Conservation (phyloP, 2,113 vertebrate species). For the Nycticryphes semicollaris region DNA sequence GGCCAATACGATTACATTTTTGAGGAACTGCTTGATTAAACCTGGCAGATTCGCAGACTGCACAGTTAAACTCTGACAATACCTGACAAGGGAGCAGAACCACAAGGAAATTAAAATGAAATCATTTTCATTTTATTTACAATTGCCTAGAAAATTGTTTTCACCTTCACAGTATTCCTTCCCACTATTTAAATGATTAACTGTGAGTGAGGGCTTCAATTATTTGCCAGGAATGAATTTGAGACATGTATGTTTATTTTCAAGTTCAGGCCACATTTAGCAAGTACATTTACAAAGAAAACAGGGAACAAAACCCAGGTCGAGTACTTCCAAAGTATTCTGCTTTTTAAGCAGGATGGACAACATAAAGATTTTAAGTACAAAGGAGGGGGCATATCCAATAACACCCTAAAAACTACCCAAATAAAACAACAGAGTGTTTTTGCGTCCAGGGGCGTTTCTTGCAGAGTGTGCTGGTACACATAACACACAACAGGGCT, state of each 20-base stretch:
- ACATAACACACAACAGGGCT: not conserved
- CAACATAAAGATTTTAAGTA: not conserved
- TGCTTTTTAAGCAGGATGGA: not conserved
- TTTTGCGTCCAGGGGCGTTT: not conserved
- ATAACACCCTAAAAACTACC: not conserved
- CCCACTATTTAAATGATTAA: not conserved
- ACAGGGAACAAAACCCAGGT: not conserved
- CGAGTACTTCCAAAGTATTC: not conserved
- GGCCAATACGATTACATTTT: not conserved
- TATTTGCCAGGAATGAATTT: not conserved
- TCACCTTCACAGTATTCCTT: not conserved
- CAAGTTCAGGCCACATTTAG: not conserved
- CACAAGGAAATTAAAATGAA: not conserved
- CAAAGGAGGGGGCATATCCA: not conserved
- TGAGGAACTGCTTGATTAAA: constrained; percentile 6
- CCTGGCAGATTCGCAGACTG: not conserved
- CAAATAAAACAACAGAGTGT: not conserved
- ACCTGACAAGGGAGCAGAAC: constrained; percentile 32
- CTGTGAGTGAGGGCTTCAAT: not conserved
- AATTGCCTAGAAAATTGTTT: not conserved
- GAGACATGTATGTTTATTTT: not conserved
- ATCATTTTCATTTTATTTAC: not conserved
- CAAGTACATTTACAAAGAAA: not conserved
- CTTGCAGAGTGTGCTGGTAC: not conserved
- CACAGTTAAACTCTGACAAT: not conserved